Percentiles rank a stretch among this genome's conserved stretches.
phyloP scores from a whole-genome alignment of 2,113 vertebrate genomes.

The Clupea harengus region DNA sequence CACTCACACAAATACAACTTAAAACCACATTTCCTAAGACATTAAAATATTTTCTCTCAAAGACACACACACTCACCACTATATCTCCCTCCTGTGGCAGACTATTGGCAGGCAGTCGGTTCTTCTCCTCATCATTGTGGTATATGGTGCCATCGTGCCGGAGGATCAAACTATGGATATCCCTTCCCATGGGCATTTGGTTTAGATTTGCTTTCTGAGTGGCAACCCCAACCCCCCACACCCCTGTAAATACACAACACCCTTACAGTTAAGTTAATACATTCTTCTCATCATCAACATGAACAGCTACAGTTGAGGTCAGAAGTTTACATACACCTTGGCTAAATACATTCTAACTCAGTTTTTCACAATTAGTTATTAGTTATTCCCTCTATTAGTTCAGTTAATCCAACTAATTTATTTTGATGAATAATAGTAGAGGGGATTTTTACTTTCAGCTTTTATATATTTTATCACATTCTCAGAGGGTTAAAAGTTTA shows the following conservation, averaged over 20 bases:
- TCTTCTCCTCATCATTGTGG: slow-evolving; percentile 97
- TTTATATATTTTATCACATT: no score
- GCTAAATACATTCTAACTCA: no score
- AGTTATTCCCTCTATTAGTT: no score
- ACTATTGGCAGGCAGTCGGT: slow-evolving; percentile 90
- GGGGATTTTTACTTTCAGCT: no score
- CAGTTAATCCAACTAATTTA: no score
- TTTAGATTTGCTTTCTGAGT: slow-evolving; percentile 97
- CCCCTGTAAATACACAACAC: slow-evolving; percentile 68
- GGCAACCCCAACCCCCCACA: slow-evolving; percentile 96
- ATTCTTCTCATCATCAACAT: neutral
- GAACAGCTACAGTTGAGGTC: neutral
- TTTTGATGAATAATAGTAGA: no score
- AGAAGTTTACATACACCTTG: neutral
- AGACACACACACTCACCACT: slow-evolving; percentile 79
- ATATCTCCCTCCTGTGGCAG: slow-evolving; percentile 97
- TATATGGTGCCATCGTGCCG: slow-evolving; percentile 93
- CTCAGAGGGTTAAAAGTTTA: no score
- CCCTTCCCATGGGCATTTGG: slow-evolving; percentile 93
- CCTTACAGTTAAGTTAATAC: neutral
- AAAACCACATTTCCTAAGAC: neutral
- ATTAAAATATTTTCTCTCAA: no score
- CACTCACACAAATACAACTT: slow-evolving; percentile 38
- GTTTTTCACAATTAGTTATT: no score
- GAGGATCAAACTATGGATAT: slow-evolving; percentile 89